Evolutionary conservation across 2,113 vertebrate species (phyloP), one percentile per base, ranked within the genome.

Genomic region (Harpagus bidentatus): DNA sequence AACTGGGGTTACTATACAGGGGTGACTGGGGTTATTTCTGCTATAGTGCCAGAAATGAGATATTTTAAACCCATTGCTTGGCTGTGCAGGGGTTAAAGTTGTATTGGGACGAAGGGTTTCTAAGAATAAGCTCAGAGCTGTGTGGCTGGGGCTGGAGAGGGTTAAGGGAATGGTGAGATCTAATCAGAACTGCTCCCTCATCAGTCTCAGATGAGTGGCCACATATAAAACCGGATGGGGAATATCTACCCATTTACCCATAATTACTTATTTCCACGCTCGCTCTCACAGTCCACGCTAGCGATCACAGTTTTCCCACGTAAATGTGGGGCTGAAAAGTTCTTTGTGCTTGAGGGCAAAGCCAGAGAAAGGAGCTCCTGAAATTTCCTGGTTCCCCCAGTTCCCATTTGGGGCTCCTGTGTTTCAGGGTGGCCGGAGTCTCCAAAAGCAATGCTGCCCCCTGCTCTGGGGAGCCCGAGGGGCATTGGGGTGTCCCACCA

Each of bases 171-270:
- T 43, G 71, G 77, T 72, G 84, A 89, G 74, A 80, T 93, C 80
- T 84, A 86, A 92, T 94, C 80, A 79, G 81, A 84, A 59, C 73
- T 69, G 91, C 83, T 95, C 91, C 81, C 77, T 96, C 95, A 96
- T 96, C 91, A 97, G 94, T 96, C 66, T 48, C 92, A 92, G 96
- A 86, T 95, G 95, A 97, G 95, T 94, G 96, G 77, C 66, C 73
- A 61, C 93, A 53, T 65, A 95, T 94, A 97, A 95, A 95, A 94
- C 89, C 16, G 2, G 77, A 70, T 13, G 3, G 66, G 38, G 93
- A 93, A 73, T 93, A 95, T 72, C 91, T 79, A 13, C 72, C 95
- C 53, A n/a, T 87, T 95, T 91, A 61, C 84, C 59, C 4, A 2
- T 91, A 95, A 95, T 94, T 93, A 73, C 86, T 95, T 86, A 95